Percentiles rank a stretch among this genome's conserved stretches.
These are phyloP conservation scores for Sinocyclocheilus rhinocerous DNA, from an alignment of 2,113 vertebrate genomes.

Conservation along the genomic window DNA sequence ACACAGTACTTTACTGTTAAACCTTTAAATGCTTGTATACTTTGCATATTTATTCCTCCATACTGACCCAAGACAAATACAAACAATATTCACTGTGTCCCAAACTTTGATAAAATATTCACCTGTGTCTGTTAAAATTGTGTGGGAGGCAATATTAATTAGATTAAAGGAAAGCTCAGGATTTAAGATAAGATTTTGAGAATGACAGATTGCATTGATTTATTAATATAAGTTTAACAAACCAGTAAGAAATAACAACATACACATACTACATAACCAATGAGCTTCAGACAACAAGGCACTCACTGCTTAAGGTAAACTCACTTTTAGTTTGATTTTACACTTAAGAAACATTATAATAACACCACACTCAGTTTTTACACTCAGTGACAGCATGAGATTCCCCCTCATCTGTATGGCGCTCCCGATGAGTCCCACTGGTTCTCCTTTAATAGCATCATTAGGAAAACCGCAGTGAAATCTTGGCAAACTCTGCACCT, in stretches of 20 bases:
- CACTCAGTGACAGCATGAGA: neutral
- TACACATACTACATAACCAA: neutral
- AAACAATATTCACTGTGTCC: no score
- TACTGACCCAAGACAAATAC: no score
- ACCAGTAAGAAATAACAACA: neutral
- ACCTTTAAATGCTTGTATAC: no score
- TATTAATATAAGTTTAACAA: constrained; percentile 14
- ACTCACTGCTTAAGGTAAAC: neutral
- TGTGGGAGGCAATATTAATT: neutral
- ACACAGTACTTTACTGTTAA: no score
- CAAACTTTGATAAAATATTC: no score
- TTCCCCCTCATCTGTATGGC: neutral
- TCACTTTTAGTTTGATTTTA: neutral
- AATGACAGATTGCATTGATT: neutral
- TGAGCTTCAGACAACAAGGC: neutral
- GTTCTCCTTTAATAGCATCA: constrained; percentile 46
- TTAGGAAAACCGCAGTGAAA: constrained; percentile 44
- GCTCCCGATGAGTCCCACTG: neutral
- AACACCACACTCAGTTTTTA: neutral
- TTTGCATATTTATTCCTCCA: no score
- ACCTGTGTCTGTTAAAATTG: neutral
- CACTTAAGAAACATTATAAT: neutral
- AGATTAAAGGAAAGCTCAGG: neutral
- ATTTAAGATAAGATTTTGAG: neutral
- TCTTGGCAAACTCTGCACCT: constrained; percentile 33